Evolutionary conservation across 2,888 invertebrate species (phyloP), one percentile per base, ranked within the genome.

Genomic region (Thecocarcelia acutangulata): DNA sequence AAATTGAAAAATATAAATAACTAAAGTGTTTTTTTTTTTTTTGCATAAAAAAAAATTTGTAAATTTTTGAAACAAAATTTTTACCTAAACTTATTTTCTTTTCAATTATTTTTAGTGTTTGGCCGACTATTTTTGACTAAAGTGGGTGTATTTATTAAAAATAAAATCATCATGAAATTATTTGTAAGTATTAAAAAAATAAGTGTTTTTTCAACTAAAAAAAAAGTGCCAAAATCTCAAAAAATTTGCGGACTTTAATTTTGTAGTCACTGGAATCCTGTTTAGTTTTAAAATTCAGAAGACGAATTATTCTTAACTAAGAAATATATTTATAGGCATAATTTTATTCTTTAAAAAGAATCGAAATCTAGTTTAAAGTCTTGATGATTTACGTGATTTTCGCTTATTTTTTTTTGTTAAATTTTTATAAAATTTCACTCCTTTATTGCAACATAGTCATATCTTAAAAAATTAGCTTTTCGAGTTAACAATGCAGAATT

Each of bases 81-180:
- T n/a, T n/a, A n/a, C n/a, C n/a, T n/a, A n/a, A n/a, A n/a, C 59
- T 66, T 59, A 52, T 66, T 12, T 54, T 48, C 19, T 61, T 64
- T 58, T 56, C 5, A 15, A 42, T 19, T 56, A 24, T 24, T 70
- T 77, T n/a, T 77, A 77, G 77, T 64, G 70, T 56, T 13, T 37
- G 13, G 70, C 54, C 50, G 61, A 54, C 61, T 70, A 19, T 58
- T 63, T 63, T 58, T 17, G 2, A 52, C 17, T 54, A 61, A 64
- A 82, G 74, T 74, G 77, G 80, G 64, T 56, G 76, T 69, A 37
- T 80, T 75, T 77, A 56, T 70, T 52, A 15, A 42, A 21, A 56
- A 64, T 3, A 61, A 59, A 56, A 63, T 73, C 59, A 84, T 24
- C 81, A 84, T 84, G 84, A 84, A 84, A 76, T 48, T 84, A 59